Conservation (phyloP, 2,113 vertebrate species). For the Megaceryle maxima region DNA sequence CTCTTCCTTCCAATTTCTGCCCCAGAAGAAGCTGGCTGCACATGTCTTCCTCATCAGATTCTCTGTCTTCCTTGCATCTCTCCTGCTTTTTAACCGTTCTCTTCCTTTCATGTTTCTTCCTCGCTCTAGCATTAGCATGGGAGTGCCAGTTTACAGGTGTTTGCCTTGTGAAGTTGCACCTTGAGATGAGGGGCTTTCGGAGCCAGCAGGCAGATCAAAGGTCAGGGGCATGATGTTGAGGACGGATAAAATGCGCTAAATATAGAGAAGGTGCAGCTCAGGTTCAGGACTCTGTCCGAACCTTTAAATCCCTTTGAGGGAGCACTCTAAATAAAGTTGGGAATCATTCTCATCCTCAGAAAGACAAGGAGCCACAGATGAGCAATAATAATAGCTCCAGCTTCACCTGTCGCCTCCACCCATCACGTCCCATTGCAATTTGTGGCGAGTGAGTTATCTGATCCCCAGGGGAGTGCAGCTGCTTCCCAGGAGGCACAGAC, state of each 20-base stretch:
- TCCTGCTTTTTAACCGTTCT: background rate
- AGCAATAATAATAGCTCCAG: conserved; percentile 30
- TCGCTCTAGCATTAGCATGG: background rate
- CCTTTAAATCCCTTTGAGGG: conserved; percentile 46
- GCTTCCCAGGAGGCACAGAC: background rate
- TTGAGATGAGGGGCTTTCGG: background rate
- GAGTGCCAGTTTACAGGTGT: background rate
- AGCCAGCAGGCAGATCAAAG: background rate
- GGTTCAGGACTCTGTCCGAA: conserved; percentile 13
- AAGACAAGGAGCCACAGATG: background rate
- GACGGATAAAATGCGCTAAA: conserved; percentile 64
- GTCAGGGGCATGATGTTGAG: background rate
- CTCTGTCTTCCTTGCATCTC: background rate
- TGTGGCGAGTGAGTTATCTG: background rate
- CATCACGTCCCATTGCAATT: background rate
- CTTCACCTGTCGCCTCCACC: background rate
- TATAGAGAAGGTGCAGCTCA: conserved; percentile 59
- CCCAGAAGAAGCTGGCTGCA: background rate
- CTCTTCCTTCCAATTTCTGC: background rate
- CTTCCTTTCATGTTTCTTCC: background rate
- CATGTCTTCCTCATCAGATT: accelerated
- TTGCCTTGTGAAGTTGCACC: background rate
- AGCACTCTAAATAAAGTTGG: conserved; percentile 36
- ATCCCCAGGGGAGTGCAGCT: background rate
- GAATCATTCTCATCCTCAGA: conserved; percentile 51